Conservation (phyloP, 2,888 invertebrate species). For the Amiota minor region DNA sequence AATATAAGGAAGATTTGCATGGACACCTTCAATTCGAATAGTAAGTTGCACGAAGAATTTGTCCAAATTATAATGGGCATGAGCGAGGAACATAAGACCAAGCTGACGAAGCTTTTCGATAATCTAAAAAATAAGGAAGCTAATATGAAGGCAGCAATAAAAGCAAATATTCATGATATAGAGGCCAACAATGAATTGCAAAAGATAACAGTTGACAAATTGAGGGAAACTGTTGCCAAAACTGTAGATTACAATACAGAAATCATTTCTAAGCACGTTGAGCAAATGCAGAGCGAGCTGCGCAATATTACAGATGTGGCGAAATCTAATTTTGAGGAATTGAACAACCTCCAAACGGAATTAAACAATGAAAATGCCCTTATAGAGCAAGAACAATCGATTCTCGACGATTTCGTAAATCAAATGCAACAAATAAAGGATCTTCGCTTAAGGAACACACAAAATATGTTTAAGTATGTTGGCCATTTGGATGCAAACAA, state of each 20-base stretch:
- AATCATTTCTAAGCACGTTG: slow-evolving; percentile 49
- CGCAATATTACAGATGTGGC: slow-evolving; percentile 50
- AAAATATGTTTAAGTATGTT: slow-evolving; percentile 53
- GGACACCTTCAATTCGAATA: slow-evolving; percentile 51
- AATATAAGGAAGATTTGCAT: slow-evolving; percentile 54
- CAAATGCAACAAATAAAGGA: slow-evolving; percentile 73
- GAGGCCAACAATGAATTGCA: slow-evolving; percentile 58
- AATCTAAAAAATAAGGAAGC: slow-evolving; percentile 55
- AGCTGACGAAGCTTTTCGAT: slow-evolving; percentile 51
- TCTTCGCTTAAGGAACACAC: slow-evolving; percentile 60
- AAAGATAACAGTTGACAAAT: slow-evolving; percentile 49
- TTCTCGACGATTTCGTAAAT: slow-evolving; percentile 60
- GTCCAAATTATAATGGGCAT: slow-evolving; percentile 44
- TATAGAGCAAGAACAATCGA: slow-evolving; percentile 53
- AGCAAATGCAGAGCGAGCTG: slow-evolving; percentile 51
- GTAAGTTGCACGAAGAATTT: slow-evolving; percentile 53
- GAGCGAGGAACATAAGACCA: slow-evolving; percentile 52
- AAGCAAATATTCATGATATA: slow-evolving; percentile 54
- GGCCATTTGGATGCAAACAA: slow-evolving; percentile 58
- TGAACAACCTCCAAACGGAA: slow-evolving; percentile 51
- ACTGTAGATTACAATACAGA: slow-evolving; percentile 47
- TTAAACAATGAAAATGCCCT: slow-evolving; percentile 52
- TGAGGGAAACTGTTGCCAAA: slow-evolving; percentile 52
- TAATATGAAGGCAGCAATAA: slow-evolving; percentile 54
- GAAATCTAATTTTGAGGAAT: slow-evolving; percentile 43